Evolutionary conservation across 2,113 vertebrate genomes (phyloP).

Genomic region (Myotis brandtii): DNA sequence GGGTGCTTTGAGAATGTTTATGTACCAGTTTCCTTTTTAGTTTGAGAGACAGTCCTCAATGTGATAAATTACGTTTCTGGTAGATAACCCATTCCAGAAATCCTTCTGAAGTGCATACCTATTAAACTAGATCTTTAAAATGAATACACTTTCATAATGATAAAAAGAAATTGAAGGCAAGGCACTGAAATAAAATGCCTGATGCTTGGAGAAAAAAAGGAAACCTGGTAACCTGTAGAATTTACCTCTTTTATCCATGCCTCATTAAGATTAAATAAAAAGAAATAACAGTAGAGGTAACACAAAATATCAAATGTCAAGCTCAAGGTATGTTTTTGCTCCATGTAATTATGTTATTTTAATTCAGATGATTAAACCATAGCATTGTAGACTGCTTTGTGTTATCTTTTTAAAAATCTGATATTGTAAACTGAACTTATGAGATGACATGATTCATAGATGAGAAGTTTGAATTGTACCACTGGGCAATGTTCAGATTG

Average conservation of each 20-base stretch:
- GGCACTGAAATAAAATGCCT: conserved; percentile 58
- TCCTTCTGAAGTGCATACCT: conserved; percentile 66
- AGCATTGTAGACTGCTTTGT: background rate
- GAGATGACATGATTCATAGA: background rate
- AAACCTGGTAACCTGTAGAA: conserved; percentile 43
- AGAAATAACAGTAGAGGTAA: background rate
- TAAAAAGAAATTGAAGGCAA: conserved; percentile 71
- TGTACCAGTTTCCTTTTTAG: conserved; percentile 71
- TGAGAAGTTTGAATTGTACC: background rate
- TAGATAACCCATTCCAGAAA: conserved; percentile 74
- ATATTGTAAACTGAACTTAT: background rate
- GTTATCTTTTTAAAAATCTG: background rate
- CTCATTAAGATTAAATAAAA: conserved; percentile 27
- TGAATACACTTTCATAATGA: conserved; percentile 76
- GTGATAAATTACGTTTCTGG: conserved; percentile 72
- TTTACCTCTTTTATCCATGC: conserved; percentile 24
- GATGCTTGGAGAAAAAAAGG: background rate
- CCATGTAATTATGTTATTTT: background rate
- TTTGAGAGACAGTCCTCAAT: conserved; percentile 70
- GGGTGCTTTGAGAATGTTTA: conserved; percentile 62
- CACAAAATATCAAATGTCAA: conserved; percentile 7
- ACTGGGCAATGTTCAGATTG: background rate
- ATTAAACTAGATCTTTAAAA: conserved; percentile 73
- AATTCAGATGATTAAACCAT: background rate
- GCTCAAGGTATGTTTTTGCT: background rate